Base-by-base conservation (phyloP, 2,888 invertebrate genomes). In the Chromoteleia sp. region DNA sequence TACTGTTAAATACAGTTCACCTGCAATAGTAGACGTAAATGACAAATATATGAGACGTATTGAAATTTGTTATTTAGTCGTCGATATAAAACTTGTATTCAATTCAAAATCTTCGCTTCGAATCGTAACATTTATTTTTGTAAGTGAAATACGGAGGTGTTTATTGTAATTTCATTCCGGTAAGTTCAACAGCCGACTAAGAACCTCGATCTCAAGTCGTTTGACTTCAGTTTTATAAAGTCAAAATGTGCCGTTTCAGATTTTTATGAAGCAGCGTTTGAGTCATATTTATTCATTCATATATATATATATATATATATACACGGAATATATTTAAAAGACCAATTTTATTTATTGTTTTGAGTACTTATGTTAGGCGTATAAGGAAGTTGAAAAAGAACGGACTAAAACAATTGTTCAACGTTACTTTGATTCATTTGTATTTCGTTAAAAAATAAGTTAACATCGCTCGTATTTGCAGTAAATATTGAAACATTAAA, bases 91-190 rank as follows among this genome's bases (percentile, higher is more conserved):
- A 19, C 14, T 33, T 54, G n/a, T 21, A 45, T 58, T 30, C n/a
- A n/a, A n/a, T n/a, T n/a, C n/a, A n/a, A n/a, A n/a, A n/a, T 41
- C 43, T 6, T 61, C 10, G 52, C 30, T 21, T 21, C 19, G 45
- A 56, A 63, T 36, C 15, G 25, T 45, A 70, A 45, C 1, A 15
- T 19, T 45, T 14, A 45, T 63, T 65, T 65, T 58, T 41, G 39
- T 43, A 36, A 33, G 10, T 48, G 17, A 54, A 48, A 21, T 29
- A 43, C n/a, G 59, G 58, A 68, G 76, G 76, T 39, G 77, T 77
- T 70, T 77, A 77, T 77, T 70, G 56, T 56, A 61, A 70, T 77
- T 76, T 76, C 61, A 76, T 68, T 77, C 77, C 39, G 39, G n/a
- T 63, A 19, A 63, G 70, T 70, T 67, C 70, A 77, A 77, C 63